Evolutionary conservation across 2,888 invertebrate species (phyloP).

Genomic region (Catocala fraxini): DNA sequence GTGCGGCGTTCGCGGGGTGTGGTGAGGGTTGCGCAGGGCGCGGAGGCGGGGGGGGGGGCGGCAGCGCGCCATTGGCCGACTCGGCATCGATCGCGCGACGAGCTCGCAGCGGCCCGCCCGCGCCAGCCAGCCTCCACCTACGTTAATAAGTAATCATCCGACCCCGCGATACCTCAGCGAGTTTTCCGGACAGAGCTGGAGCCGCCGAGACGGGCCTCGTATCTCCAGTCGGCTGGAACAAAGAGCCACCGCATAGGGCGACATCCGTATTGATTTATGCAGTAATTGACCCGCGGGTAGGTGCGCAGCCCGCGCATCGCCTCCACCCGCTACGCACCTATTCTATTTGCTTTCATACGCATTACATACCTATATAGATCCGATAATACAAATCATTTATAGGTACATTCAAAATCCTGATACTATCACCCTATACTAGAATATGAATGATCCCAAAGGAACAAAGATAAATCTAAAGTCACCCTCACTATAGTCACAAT

Average conservation of each 20-base stretch:
- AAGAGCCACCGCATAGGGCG: slow-evolving; percentile 80
- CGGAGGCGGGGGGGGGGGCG: slow-evolving; percentile 79
- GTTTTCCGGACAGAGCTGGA: slow-evolving; percentile 84
- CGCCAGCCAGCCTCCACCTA: slow-evolving; percentile 85
- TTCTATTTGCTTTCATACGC: slow-evolving; percentile 67
- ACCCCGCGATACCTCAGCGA: slow-evolving; percentile 85
- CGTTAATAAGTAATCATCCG: slow-evolving; percentile 88
- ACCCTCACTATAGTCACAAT: slow-evolving; percentile 9
- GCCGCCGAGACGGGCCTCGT: slow-evolving; percentile 81
- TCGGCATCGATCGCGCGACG: slow-evolving; percentile 85
- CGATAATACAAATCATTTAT: slow-evolving; percentile 14
- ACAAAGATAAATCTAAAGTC: slow-evolving; percentile 7
- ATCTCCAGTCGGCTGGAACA: slow-evolving; percentile 82
- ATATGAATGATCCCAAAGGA: slow-evolving; percentile 35
- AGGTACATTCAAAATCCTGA: slow-evolving; percentile 15
- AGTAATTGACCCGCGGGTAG: slow-evolving; percentile 82
- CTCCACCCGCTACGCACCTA: slow-evolving; percentile 69
- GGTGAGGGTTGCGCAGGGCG: slow-evolving; percentile 80
- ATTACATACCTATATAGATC: slow-evolving; percentile 46
- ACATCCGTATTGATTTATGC: slow-evolving; percentile 84
- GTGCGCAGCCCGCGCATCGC: slow-evolving; percentile 73
- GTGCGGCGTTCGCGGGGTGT: slow-evolving; percentile 71
- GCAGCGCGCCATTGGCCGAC: slow-evolving; percentile 85
- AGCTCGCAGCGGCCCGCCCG: slow-evolving; percentile 83
- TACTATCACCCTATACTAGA: slow-evolving; percentile 30